Percentiles rank a stretch among this genome's conserved stretches.
Conservation (phyloP, 2,888 invertebrate species). For the Tetramorium bicarinatum region DNA sequence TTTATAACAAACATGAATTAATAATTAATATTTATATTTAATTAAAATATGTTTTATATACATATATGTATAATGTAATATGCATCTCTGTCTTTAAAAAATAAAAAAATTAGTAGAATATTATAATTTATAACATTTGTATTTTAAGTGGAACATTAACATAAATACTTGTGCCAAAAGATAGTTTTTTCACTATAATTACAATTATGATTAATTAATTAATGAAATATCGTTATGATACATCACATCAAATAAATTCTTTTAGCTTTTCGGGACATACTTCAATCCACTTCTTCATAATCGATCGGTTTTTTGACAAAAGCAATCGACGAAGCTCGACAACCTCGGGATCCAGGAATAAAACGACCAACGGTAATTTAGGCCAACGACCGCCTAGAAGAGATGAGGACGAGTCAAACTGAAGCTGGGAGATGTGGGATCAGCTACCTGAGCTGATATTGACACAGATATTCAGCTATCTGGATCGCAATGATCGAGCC, state of each 20-base stretch:
- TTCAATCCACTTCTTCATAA: constrained; percentile 15
- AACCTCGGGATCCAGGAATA: background rate
- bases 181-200: background rate
- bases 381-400: constrained; percentile 46
- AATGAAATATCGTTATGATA: background rate
- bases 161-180: background rate
- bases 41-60: background rate
- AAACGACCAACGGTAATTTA: constrained; percentile 1
- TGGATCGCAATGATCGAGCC: constrained; percentile 81
- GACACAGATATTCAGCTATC: constrained; percentile 82
- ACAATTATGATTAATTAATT: background rate
- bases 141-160: background rate
- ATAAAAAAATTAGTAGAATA: background rate
- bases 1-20: background rate
- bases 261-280: background rate
- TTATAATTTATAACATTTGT: too few relatives aligned
- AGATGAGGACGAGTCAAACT: constrained; percentile 79
- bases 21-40: background rate
- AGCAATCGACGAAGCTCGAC: background rate
- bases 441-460: constrained; percentile 85
- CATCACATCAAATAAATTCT: background rate
- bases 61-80: background rate
- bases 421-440: constrained; percentile 84
- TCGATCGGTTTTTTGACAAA: constrained; percentile 29
- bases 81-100: background rate